phyloP scores from a whole-genome alignment of 37 sponge, comb jelly and placozoan species.

The Chondrilla cf. caribensis region DNA sequence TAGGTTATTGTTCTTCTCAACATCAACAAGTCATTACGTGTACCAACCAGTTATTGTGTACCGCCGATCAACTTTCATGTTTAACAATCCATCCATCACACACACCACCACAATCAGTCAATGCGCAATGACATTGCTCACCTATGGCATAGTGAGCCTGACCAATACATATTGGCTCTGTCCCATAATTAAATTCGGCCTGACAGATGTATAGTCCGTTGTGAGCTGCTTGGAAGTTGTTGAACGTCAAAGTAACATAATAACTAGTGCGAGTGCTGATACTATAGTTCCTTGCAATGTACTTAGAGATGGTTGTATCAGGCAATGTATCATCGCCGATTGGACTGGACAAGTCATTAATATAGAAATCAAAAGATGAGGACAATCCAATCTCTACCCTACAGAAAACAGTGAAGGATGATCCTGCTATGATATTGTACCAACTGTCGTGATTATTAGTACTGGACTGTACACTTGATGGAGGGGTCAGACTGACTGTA shows the following conservation, averaged over 20 bases:
- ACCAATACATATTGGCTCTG: background rate
- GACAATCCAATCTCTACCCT: no score
- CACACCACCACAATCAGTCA: background rate
- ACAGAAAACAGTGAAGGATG: background rate
- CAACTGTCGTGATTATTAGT: background rate
- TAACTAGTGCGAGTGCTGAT: no score
- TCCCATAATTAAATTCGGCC: background rate
- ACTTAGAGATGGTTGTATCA: background rate
- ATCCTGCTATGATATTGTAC: background rate
- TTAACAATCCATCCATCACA: no score
- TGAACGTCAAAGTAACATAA: background rate
- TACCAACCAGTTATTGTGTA: background rate
- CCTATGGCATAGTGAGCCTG: background rate
- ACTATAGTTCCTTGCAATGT: no score
- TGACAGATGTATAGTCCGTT: background rate
- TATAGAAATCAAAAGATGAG: background rate
- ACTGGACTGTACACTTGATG: background rate
- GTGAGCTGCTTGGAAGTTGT: slow-evolving; percentile 7
- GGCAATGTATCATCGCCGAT: background rate
- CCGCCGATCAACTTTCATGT: background rate
- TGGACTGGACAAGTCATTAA: background rate
- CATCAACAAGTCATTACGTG: no score
- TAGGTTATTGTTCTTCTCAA: no score
- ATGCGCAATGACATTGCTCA: background rate
- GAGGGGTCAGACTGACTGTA: background rate